These are phyloP conservation scores for Calosoma granatense DNA, from an alignment of 1,140 invertebrate genomes.

Conservation along the genomic window DNA sequence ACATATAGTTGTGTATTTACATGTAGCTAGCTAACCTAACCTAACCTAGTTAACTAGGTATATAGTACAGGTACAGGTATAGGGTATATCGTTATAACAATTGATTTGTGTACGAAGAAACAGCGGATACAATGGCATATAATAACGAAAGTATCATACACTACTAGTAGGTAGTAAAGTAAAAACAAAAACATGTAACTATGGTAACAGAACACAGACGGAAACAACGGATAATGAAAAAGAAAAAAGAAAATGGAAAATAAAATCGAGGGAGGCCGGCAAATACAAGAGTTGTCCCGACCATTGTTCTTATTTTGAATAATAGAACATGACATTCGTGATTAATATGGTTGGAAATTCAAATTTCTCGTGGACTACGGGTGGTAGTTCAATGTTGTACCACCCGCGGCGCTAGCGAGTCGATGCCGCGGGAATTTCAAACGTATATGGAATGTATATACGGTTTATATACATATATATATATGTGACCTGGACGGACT, in stretches of 20 bases:
- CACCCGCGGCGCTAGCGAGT: conserved; percentile 13
- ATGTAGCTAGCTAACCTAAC: too few species aligned
- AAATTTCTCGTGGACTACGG: conserved; percentile 19
- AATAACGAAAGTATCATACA: too few species aligned
- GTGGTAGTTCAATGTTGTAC: conserved; percentile 15
- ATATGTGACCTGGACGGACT: neutral
- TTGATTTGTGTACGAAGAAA: too few species aligned
- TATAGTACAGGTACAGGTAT: too few species aligned
- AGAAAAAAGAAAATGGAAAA: neutral
- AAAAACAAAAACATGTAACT: neutral
- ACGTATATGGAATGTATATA: conserved; percentile 10
- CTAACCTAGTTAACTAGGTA: too few species aligned
- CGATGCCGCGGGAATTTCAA: conserved; percentile 15
- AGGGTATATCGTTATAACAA: too few species aligned
- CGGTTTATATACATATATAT: neutral
- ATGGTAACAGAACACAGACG: neutral
- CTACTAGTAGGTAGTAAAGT: too few species aligned
- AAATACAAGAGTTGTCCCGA: neutral
- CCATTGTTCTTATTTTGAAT: conserved; percentile 22
- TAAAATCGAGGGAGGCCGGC: neutral
- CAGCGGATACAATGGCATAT: too few species aligned
- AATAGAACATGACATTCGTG: conserved; percentile 20
- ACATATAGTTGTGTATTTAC: too few species aligned
- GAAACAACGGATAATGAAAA: neutral
- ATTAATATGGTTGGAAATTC: conserved; percentile 21